These are phyloP conservation scores for human (Homo sapiens) DNA, from an alignment of 2,113 vertebrate genomes.

Conservation along the genomic window DNA sequence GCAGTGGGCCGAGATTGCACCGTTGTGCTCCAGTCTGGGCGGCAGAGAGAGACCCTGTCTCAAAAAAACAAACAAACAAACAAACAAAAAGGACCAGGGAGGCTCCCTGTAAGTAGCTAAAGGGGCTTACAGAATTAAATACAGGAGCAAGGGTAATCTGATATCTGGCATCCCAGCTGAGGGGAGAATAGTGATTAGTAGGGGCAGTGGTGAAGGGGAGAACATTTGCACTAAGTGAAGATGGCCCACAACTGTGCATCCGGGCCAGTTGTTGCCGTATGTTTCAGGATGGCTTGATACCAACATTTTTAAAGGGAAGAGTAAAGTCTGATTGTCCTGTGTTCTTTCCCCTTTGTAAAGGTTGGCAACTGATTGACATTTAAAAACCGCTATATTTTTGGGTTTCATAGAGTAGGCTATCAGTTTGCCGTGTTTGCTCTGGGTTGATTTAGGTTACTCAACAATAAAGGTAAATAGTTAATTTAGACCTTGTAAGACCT, in stretches of 20 bases:
- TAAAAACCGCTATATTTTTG: neutral
- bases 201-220: neutral
- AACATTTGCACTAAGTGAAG: neutral
- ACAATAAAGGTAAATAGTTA: neutral
- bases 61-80: too few species aligned
- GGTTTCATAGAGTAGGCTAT: neutral
- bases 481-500: neutral
- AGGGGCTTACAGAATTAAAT: neutral
- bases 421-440: neutral
- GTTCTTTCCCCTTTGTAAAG: neutral
- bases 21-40: too few species aligned
- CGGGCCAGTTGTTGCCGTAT: neutral
- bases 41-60: too few species aligned
- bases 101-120: neutral
- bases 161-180: neutral
- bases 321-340: neutral
- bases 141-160: too few species aligned
- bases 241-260: neutral
- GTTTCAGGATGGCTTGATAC: neutral
- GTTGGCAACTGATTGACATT: neutral
- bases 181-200: neutral
- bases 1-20: too few species aligned
- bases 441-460: neutral
- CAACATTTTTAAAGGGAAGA: neutral
- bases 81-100: neutral